Base-by-base conservation (phyloP, 2,113 vertebrate species). In the Pluvianellus socialis region DNA sequence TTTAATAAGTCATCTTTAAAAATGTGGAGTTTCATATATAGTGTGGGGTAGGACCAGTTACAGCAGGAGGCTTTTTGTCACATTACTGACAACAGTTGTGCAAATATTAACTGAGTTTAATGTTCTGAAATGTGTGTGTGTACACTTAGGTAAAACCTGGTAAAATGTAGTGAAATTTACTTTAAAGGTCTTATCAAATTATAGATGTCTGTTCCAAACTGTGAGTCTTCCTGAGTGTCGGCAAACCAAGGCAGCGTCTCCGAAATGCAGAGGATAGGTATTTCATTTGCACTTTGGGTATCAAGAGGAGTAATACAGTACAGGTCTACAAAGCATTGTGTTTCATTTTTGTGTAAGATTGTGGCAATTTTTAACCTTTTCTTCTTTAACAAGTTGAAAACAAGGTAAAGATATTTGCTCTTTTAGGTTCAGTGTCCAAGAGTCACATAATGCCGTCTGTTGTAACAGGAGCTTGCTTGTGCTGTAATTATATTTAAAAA, bases 1-100 rank as follows among this genome's bases (percentile, higher is more conserved):
- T 90, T 86, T 59, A 96, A 71, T 85, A 94, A 93, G 40, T 84
- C 86, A 40, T 88, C 86, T 95, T 95, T 94, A 42, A 92, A 94
- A 71, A 19, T 77, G n/a, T 2, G 3, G 80, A 58, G 17, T 88
- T 81, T 56, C 62, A 22, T 50, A 8, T 66, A 79, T 40, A 8
- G 4, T 82, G 20, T 28, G 3, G 12, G 93, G 10, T 90, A 81
- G 42, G 79, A 28, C 82, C 16, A 70, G 30, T 88, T 88, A 55
- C 35, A 65, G 49, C 53, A 70, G 74, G 16, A 58, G 47, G 35
- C 27, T 96, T 59, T 94, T 85, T 85, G 33, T 79, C 16, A 8
- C 82, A 33, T 66, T 86, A 27, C 28, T 0, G 4, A 87, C 30
- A 79, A 24, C 32, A 72, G 79, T 90, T 85, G n/a, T 65, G 50